Conservation (phyloP, 2,888 invertebrate genomes). For the Caradrina kadenii region DNA sequence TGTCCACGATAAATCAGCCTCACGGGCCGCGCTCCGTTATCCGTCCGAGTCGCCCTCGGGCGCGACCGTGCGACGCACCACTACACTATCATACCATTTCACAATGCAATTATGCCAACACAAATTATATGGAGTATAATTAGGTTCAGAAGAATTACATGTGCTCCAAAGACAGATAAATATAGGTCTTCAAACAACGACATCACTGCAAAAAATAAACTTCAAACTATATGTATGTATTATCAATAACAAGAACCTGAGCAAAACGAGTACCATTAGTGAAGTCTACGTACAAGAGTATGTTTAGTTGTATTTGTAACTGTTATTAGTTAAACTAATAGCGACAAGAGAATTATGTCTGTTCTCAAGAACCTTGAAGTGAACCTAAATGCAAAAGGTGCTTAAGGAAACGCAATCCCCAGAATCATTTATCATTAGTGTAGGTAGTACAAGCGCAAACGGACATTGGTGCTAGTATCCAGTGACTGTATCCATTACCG, state of each 20-base stretch:
- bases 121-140: slow-evolving; percentile 50
- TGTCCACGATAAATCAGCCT: slow-evolving; percentile 88
- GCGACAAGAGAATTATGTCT: slow-evolving; percentile 70
- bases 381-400: slow-evolving; percentile 71
- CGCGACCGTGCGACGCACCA: slow-evolving; percentile 61
- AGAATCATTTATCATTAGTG: slow-evolving; percentile 75
- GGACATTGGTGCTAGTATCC: slow-evolving; percentile 56
- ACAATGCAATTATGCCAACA: slow-evolving; percentile 64
- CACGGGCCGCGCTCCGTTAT: slow-evolving; percentile 80
- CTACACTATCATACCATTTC: slow-evolving; percentile 63
- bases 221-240: slow-evolving; percentile 2
- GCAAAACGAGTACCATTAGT: slow-evolving; percentile 9
- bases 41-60: slow-evolving; percentile 73
- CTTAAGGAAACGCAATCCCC: slow-evolving; percentile 74
- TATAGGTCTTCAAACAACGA: slow-evolving; percentile 43
- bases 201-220: slow-evolving; percentile 22
- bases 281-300: slow-evolving; percentile 24
- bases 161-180: slow-evolving; percentile 43
- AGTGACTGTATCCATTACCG: slow-evolving; percentile 64
- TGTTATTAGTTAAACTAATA: slow-evolving; percentile 68
- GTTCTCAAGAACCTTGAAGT: slow-evolving; percentile 67
- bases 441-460: slow-evolving; percentile 67
- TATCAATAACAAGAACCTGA: slow-evolving; percentile 41
- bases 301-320: slow-evolving; percentile 56
- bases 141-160: slow-evolving; percentile 43